Evolutionary conservation across 2,113 vertebrate species (phyloP).

Genomic region (Sinocyclocheilus anshuiensis): DNA sequence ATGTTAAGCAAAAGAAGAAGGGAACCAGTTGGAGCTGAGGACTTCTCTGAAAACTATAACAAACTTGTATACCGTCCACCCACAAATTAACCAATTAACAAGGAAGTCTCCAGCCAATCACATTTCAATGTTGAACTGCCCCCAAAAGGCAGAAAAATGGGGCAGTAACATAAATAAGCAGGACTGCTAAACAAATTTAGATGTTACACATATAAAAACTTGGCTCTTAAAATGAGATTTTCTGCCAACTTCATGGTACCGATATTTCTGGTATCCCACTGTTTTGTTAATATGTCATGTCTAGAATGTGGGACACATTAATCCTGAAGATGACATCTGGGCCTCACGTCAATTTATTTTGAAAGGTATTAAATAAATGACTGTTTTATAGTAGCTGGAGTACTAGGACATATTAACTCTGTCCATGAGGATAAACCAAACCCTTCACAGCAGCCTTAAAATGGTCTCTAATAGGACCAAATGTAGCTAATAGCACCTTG

Average conservation of each 20-base stretch:
- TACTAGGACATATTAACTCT: constrained; percentile 21
- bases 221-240: background rate
- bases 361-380: constrained; percentile 35
- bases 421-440: background rate
- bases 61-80: too few relatives aligned
- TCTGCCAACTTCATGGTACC: background rate
- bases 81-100: background rate
- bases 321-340: constrained; percentile 58
- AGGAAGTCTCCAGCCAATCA: background rate
- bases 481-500: background rate
- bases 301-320: constrained; percentile 80
- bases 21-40: too few relatives aligned
- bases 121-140: background rate
- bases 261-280: constrained; percentile 13
- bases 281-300: constrained; percentile 29
- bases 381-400: background rate
- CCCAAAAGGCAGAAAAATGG: background rate
- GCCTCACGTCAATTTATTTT: constrained; percentile 20
- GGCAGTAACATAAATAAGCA: background rate
- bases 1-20: too few relatives aligned
- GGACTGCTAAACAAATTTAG: background rate
- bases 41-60: too few relatives aligned
- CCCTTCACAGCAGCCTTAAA: constrained; percentile 19
- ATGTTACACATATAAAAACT: constrained; percentile 1
- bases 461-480: background rate